Evolutionary conservation across 2,113 vertebrate genomes (phyloP).

Genomic region (Antennarius striatus): DNA sequence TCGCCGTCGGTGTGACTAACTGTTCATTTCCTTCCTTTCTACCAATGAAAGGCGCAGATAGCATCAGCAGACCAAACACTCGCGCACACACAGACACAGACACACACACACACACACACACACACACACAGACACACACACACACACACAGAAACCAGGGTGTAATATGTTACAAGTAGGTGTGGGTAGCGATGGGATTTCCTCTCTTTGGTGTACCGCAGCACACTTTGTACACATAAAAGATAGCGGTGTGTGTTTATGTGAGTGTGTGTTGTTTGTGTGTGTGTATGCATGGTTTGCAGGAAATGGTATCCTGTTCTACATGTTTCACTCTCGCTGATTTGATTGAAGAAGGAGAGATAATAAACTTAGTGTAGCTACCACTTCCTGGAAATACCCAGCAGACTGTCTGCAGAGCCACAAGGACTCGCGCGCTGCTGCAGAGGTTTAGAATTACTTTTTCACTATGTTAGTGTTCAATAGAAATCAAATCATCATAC

Average conservation of each 20-base stretch:
- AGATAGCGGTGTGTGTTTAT: constrained; percentile 28
- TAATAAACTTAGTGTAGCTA: constrained; percentile 68
- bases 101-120: constrained; percentile 12
- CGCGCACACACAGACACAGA: constrained; percentile 13
- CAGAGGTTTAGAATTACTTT: neutral
- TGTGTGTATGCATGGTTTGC: constrained; percentile 30
- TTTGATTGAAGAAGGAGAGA: constrained; percentile 66
- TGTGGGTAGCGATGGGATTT: constrained; percentile 58
- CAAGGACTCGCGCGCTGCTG: neutral
- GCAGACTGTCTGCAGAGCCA: constrained; percentile 13
- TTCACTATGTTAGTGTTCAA: neutral
- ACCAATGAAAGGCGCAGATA: constrained; percentile 46
- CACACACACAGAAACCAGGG: neutral
- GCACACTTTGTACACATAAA: constrained; percentile 38
- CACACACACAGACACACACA: constrained; percentile 13
- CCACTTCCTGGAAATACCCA: constrained; percentile 66
- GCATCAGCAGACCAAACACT: constrained; percentile 36
- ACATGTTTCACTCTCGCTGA: constrained; percentile 65
- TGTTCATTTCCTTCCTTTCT: constrained; percentile 42
- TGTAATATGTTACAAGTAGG: constrained; percentile 23
- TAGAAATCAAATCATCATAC: too few relatives aligned
- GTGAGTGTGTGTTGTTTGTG: constrained; percentile 13
- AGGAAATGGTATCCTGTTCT: constrained; percentile 57
- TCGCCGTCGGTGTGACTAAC: constrained; percentile 32
- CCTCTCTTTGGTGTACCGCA: constrained; percentile 36